phyloP scores from a whole-genome alignment of 2,113 vertebrate genomes.

The Trachemys scripta region DNA sequence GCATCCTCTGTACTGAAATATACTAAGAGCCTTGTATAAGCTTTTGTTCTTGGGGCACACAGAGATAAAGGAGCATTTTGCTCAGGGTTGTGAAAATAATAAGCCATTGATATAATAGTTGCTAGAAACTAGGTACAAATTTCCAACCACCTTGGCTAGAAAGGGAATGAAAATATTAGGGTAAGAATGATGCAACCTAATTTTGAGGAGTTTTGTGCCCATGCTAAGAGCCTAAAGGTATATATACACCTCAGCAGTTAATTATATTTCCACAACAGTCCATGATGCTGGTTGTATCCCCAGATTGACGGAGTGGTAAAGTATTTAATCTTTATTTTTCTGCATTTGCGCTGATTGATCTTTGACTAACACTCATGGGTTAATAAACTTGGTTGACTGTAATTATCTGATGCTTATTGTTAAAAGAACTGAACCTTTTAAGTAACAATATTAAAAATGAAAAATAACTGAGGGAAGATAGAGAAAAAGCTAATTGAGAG shows the following conservation, averaged over 20 bases:
- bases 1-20: background rate
- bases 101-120: background rate
- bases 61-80: background rate
- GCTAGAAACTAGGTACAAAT: background rate
- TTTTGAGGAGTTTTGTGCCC: background rate
- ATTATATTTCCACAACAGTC: background rate
- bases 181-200: background rate
- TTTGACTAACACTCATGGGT: background rate
- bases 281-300: background rate
- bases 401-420: background rate
- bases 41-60: background rate
- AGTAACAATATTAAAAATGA: background rate
- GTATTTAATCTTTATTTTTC: background rate
- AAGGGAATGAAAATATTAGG: background rate
- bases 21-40: background rate
- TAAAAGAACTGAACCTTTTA: too few species aligned
- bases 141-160: background rate
- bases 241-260: background rate
- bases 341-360: background rate
- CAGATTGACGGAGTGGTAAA: background rate
- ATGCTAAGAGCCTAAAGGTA: background rate
- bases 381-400: background rate
- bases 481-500: background rate
- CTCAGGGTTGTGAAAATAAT: background rate
- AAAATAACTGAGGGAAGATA: background rate